Evolutionary conservation across 2,113 vertebrate species (phyloP).

Genomic region (Vireo altiloquus): DNA sequence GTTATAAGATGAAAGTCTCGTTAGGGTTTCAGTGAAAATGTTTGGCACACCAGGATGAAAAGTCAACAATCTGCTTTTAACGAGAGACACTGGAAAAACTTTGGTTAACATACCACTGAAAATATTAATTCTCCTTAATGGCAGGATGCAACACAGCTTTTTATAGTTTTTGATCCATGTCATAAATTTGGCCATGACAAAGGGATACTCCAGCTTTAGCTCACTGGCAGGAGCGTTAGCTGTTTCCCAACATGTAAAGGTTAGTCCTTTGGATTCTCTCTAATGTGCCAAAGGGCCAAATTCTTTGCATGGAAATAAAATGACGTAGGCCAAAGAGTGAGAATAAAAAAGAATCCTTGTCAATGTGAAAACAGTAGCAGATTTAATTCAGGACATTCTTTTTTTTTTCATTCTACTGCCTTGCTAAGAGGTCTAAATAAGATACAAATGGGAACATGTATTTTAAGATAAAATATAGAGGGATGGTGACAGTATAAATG

Average conservation of each 20-base stretch:
- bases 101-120: constrained; percentile 76
- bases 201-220: constrained; percentile 73
- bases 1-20: constrained; percentile 79
- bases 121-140: constrained; percentile 81
- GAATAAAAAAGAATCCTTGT: not conserved
- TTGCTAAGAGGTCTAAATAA: not conserved
- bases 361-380: not conserved
- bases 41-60: constrained; percentile 78
- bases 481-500: not conserved
- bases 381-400: not conserved
- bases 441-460: not conserved
- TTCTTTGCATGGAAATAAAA: constrained; percentile 40
- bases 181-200: constrained; percentile 78
- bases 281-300: constrained; percentile 43
- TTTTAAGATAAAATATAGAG: not conserved
- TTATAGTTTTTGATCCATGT: constrained; percentile 80
- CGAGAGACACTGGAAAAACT: constrained; percentile 77
- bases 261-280: constrained; percentile 57
- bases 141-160: constrained; percentile 79
- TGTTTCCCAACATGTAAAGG: constrained; percentile 65
- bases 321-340: not conserved
- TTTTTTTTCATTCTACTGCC: not conserved
- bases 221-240: constrained; percentile 67
- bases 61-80: constrained; percentile 80
- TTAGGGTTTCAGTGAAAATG: constrained; percentile 77